Conservation (phyloP, 2,797 vertebrate species). For the Acanthurus leucopareius region DNA sequence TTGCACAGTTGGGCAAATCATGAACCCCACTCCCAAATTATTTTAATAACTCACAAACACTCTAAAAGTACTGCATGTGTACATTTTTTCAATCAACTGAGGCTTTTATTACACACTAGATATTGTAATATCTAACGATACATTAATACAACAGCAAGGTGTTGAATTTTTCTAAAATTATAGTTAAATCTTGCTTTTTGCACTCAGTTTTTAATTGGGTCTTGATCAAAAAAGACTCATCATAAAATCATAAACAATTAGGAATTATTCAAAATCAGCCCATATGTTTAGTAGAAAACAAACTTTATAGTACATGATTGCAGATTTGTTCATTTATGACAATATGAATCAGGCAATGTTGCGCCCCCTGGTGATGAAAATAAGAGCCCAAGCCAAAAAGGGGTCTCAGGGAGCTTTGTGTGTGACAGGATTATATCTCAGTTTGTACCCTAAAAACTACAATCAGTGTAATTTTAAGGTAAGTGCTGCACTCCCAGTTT, state of each 20-base stretch:
- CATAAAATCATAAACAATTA: not conserved
- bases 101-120: not conserved
- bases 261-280: not conserved
- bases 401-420: not conserved
- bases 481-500: not conserved
- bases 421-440: not conserved
- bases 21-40: not conserved
- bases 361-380: constrained; percentile 73
- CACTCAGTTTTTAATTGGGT: too few species aligned
- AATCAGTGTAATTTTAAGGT: not conserved
- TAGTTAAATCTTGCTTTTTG: not conserved
- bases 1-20: not conserved
- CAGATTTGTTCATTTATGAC: not conserved
- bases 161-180: not conserved
- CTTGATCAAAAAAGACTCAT: too few species aligned
- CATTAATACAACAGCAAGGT: not conserved
- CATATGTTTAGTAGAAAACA: not conserved
- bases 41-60: not conserved
- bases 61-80: not conserved
- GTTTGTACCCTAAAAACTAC: not conserved
- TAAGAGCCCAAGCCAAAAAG: not conserved
- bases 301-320: not conserved
- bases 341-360: constrained; percentile 9
- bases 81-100: not conserved
- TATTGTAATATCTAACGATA: not conserved